phyloP scores from a whole-genome alignment of 2,113 vertebrate species.

The Romanogobio albipinnatus region DNA sequence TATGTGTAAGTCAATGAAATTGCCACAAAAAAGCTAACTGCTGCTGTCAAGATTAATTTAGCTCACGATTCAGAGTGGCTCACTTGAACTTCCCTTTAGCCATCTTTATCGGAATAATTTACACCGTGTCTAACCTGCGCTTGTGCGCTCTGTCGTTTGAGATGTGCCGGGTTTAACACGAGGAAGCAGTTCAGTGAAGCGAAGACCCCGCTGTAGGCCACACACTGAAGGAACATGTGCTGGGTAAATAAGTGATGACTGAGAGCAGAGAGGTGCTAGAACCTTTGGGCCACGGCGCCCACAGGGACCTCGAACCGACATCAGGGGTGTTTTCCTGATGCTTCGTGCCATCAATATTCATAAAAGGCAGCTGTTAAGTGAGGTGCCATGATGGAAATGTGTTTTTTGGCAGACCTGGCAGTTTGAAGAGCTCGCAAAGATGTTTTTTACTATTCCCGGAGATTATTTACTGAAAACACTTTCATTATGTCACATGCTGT shows the following conservation, averaged over 20 bases:
- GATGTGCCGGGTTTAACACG: constrained; percentile 15
- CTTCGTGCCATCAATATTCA: constrained; percentile 58
- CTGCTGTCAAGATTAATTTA: constrained; percentile 14
- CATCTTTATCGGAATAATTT: constrained; percentile 21
- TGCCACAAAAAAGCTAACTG: constrained; percentile 11
- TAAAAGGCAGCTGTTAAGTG: constrained; percentile 58
- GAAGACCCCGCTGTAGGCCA: constrained; percentile 41
- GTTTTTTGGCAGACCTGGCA: background rate
- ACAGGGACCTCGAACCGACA: constrained; percentile 12
- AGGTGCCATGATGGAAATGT: background rate
- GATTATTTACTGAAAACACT: constrained; percentile 19
- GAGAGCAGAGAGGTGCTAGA: constrained; percentile 44
- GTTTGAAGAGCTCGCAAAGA: background rate
- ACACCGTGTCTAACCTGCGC: background rate
- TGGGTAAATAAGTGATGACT: constrained; percentile 62
- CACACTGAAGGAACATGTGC: constrained; percentile 56
- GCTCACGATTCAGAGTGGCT: background rate
- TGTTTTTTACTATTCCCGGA: background rate
- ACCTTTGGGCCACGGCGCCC: constrained; percentile 8
- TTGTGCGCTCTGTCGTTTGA: background rate
- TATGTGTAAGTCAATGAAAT: background rate
- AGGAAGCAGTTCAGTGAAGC: constrained; percentile 53
- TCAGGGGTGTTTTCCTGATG: constrained; percentile 24
- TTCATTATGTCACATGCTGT: background rate
- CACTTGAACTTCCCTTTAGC: constrained; percentile 16